Conservation (phyloP, 2,888 invertebrate species). For the Drosophila eohydei region DNA sequence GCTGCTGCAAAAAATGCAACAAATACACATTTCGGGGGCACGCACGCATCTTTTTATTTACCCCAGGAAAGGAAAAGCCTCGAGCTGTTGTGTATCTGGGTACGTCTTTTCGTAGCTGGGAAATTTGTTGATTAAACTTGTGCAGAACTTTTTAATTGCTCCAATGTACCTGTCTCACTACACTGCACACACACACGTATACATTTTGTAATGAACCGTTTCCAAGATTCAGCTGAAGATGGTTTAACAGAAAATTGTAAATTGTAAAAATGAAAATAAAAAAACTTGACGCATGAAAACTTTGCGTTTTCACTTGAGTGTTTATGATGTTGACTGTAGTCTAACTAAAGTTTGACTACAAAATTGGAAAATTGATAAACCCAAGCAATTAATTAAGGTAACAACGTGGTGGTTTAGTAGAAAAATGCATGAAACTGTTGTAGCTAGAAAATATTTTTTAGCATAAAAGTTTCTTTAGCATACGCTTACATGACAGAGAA, state of each 20-base stretch:
- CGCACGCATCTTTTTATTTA: conserved; percentile 60
- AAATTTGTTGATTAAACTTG: conserved; percentile 77
- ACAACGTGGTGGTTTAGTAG: background rate
- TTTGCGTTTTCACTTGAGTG: background rate
- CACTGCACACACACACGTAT: background rate
- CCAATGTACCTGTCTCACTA: conserved; percentile 28
- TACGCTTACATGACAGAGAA: background rate
- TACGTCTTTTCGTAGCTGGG: conserved; percentile 45
- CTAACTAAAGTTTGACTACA: background rate
- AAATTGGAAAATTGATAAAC: conserved; percentile 6
- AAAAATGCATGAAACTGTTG: background rate
- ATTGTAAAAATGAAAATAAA: conserved; percentile 5
- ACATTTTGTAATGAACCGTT: conserved; percentile 16
- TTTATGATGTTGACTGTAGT: conserved; percentile 10
- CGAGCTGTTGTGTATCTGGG: conserved; percentile 9
- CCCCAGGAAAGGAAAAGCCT: conserved; percentile 4
- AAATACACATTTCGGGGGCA: conserved; percentile 45
- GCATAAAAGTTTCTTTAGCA: background rate
- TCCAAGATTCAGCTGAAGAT: conserved; percentile 34
- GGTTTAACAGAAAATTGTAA: conserved; percentile 12
- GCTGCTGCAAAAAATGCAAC: conserved; percentile 3
- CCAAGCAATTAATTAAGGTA: conserved; percentile 3
- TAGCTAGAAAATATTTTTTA: background rate
- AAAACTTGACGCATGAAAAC: conserved; percentile 3
- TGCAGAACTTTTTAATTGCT: conserved; percentile 74